A percentile compares a stretch with the other conserved stretches of the same genome.
Evolutionary conservation across 2,888 invertebrate genomes (phyloP).

Genomic region (Halictus ligatus): DNA sequence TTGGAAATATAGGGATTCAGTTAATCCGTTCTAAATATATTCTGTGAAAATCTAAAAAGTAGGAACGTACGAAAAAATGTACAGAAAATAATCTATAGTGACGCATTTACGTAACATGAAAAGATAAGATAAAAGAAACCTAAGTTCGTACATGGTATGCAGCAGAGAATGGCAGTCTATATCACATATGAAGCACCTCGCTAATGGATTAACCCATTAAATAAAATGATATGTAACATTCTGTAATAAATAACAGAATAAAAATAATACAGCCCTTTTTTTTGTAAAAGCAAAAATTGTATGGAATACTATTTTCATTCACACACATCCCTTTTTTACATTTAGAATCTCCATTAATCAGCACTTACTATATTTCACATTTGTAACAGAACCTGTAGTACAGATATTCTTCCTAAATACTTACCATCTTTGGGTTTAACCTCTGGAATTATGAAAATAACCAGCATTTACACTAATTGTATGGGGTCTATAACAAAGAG

Average conservation of each 20-base stretch:
- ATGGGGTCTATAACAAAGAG: conserved; percentile 84
- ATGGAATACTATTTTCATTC: background rate
- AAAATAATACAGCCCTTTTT: background rate
- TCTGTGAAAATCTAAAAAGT: no score
- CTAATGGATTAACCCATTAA: background rate
- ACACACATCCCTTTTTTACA: background rate
- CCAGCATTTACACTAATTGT: conserved; percentile 84
- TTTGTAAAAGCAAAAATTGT: background rate
- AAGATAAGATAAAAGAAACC: background rate
- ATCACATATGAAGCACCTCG: background rate
- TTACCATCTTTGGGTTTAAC: conserved; percentile 82
- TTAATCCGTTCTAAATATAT: background rate
- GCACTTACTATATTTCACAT: conserved; percentile 43
- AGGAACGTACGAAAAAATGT: background rate
- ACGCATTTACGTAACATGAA: background rate
- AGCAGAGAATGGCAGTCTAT: background rate
- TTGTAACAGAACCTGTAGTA: conserved; percentile 62
- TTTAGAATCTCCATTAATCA: conserved; percentile 13
- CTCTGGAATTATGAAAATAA: conserved; percentile 84
- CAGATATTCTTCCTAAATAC: conserved; percentile 78
- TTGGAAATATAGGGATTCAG: background rate
- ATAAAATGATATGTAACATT: conserved; percentile 5
- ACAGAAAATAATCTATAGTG: background rate
- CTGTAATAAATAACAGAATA: background rate
- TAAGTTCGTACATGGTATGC: background rate